Percentiles rank a stretch among this genome's conserved stretches.
Conservation (phyloP, 2,888 invertebrate genomes). For the Drosophila histrio region DNA sequence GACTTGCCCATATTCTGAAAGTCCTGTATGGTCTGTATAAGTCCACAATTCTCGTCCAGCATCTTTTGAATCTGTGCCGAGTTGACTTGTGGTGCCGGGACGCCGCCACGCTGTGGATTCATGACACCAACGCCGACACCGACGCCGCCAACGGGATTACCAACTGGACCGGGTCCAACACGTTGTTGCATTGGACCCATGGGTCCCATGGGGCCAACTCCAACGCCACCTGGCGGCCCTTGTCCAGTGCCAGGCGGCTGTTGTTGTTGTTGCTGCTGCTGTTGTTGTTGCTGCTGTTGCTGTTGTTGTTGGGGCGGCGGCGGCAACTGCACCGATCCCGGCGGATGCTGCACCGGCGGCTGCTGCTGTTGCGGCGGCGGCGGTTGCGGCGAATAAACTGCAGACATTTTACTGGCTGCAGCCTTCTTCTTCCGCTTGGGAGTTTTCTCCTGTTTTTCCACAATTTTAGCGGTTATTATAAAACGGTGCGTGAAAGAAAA, state of each 20-base stretch:
- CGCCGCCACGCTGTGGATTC: slow-evolving; percentile 75
- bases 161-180: slow-evolving; percentile 66
- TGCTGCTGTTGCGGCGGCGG: slow-evolving; percentile 78
- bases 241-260: slow-evolving; percentile 59
- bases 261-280: slow-evolving; percentile 56
- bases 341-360: slow-evolving; percentile 62
- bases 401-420: slow-evolving; percentile 85
- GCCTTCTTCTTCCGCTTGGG: slow-evolving; percentile 84
- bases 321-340: slow-evolving; percentile 55
- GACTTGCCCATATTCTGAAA: slow-evolving; percentile 97
- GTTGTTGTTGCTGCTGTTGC: slow-evolving; percentile 49
- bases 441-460: slow-evolving; percentile 84
- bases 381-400: slow-evolving; percentile 84
- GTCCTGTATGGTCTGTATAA: slow-evolving; percentile 98
- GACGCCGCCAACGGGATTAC: slow-evolving; percentile 39
- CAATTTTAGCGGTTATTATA: slow-evolving; percentile 83
- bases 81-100: slow-evolving; percentile 88
- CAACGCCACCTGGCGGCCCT: slow-evolving; percentile 63
- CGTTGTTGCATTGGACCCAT: slow-evolving; percentile 74
- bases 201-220: slow-evolving; percentile 61
- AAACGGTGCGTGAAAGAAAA: slow-evolving; percentile 59
- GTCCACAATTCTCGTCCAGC: slow-evolving; percentile 98
- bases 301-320: slow-evolving; percentile 41
- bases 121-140: slow-evolving; percentile 59
- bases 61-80: slow-evolving; percentile 96